Evolutionary conservation across 2,797 vertebrate species (phyloP).

Genomic region (Acanthurus leucopareius): DNA sequence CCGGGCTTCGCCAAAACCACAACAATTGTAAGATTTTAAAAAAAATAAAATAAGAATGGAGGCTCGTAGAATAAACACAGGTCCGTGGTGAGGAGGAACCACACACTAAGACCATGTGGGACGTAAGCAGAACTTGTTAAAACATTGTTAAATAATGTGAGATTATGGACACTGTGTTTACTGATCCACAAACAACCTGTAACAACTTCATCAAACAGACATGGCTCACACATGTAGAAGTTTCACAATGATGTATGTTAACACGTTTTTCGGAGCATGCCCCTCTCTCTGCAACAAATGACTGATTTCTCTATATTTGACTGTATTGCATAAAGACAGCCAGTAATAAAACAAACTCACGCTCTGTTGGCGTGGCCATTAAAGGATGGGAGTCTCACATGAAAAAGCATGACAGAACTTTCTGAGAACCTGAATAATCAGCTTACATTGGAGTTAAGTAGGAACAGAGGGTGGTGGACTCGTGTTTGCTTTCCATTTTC

Average conservation of each 20-base stretch:
- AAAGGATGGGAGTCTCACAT: conserved; percentile 62
- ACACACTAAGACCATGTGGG: conserved; percentile 55
- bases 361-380: conserved; percentile 42
- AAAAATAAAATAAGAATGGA: conserved; percentile 23
- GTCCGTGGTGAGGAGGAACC: conserved; percentile 54
- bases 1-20: conserved; percentile 54
- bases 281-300: conserved; percentile 39
- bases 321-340: conserved; percentile 57
- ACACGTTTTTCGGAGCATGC: conserved; percentile 35
- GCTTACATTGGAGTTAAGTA: conserved; percentile 81
- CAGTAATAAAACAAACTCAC: conserved; percentile 66
- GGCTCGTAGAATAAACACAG: conserved; percentile 62
- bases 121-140: conserved; percentile 43
- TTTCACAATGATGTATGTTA: conserved; percentile 35
- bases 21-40: conserved; percentile 42
- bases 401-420: conserved; percentile 73
- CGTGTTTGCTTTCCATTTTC: conserved; percentile 84
- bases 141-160: conserved; percentile 52
- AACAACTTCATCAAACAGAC: conserved; percentile 30
- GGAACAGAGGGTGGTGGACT: conserved; percentile 80
- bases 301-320: conserved; percentile 43
- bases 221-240: conserved; percentile 30
- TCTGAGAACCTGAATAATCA: conserved; percentile 80
- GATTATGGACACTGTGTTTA: conserved; percentile 48
- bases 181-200: conserved; percentile 44